phyloP scores from a whole-genome alignment of 2,797 vertebrate species.

The Discoglossus pictus region DNA sequence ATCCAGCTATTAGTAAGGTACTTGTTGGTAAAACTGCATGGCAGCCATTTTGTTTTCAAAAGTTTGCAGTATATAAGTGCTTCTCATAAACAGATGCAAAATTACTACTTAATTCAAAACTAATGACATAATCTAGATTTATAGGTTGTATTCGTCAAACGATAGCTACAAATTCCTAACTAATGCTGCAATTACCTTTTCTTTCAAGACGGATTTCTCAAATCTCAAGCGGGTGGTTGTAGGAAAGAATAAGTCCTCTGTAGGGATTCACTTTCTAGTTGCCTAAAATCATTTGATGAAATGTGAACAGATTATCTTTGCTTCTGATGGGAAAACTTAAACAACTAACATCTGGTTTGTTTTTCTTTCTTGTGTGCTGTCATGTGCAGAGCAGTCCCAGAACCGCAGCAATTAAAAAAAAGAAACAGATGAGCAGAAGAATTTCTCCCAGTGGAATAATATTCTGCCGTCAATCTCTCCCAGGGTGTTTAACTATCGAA shows the following conservation, averaged over 20 bases:
- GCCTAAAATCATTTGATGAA: slow-evolving; percentile 13
- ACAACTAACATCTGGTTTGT: slow-evolving; percentile 46
- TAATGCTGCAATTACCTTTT: too few species aligned
- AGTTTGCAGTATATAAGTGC: too few species aligned
- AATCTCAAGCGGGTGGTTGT: background rate
- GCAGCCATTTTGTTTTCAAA: too few species aligned
- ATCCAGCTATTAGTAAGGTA: too few species aligned
- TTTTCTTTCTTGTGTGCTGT: slow-evolving; percentile 1
- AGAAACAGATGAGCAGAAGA: background rate
- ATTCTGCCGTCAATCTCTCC: background rate
- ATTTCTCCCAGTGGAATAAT: background rate
- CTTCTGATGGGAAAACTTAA: slow-evolving; percentile 22
- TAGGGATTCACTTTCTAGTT: slow-evolving; percentile 13
- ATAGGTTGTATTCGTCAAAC: too few species aligned
- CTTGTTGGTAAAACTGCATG: too few species aligned
- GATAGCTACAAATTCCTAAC: too few species aligned
- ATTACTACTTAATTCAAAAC: too few species aligned
- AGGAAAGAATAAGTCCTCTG: slow-evolving; percentile 10
- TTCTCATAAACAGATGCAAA: too few species aligned
- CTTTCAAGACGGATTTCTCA: too few species aligned
- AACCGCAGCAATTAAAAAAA: slow-evolving; percentile 1
- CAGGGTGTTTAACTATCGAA: too few species aligned
- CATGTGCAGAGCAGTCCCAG: background rate
- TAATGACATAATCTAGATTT: too few species aligned
- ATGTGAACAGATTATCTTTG: slow-evolving; percentile 16